A percentile compares a stretch with the other conserved stretches of the same genome.
phyloP scores from a whole-genome alignment of 2,113 vertebrate genomes.

The Heterotis niloticus region DNA sequence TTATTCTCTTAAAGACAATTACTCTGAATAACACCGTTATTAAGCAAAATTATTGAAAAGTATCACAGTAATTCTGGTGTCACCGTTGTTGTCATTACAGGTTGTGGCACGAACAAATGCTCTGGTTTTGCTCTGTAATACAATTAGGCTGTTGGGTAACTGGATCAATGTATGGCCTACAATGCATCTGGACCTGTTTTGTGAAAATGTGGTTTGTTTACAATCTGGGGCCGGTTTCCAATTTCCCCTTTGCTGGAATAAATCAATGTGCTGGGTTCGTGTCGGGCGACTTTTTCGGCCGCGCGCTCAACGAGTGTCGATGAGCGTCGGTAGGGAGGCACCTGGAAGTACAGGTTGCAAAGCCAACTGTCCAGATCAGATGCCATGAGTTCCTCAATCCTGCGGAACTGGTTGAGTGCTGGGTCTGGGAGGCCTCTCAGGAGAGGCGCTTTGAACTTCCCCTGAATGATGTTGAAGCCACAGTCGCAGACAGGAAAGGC shows the following conservation, averaged over 20 bases:
- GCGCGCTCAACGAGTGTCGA: no score
- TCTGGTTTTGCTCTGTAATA: conserved; percentile 57
- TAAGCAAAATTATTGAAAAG: no score
- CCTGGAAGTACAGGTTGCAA: conserved; percentile 94
- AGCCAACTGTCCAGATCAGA: conserved; percentile 86
- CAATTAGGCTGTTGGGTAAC: conserved; percentile 65
- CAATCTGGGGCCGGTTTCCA: conserved; percentile 62
- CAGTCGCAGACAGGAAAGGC: conserved; percentile 77
- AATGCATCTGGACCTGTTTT: conserved; percentile 58
- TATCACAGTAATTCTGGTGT: no score
- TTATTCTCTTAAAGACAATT: no score
- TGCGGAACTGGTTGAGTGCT: conserved; percentile 70
- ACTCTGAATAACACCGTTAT: no score
- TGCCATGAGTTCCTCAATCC: conserved; percentile 77
- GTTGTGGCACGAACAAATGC: no score
- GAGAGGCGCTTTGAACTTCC: conserved; percentile 83
- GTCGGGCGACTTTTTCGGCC: no score
- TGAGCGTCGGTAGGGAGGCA: conserved; percentile 41
- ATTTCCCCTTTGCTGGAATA: conserved; percentile 46
- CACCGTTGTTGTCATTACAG: no score
- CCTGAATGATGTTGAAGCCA: conserved; percentile 66
- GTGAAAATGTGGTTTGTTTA: conserved; percentile 62
- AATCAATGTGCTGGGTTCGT: conserved; percentile 33
- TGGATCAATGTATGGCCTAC: conserved; percentile 61
- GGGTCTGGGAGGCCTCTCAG: conserved; percentile 70